These are phyloP conservation scores for Dasypogon diadema DNA, from an alignment of 2,888 invertebrate genomes.

Conservation along the genomic window DNA sequence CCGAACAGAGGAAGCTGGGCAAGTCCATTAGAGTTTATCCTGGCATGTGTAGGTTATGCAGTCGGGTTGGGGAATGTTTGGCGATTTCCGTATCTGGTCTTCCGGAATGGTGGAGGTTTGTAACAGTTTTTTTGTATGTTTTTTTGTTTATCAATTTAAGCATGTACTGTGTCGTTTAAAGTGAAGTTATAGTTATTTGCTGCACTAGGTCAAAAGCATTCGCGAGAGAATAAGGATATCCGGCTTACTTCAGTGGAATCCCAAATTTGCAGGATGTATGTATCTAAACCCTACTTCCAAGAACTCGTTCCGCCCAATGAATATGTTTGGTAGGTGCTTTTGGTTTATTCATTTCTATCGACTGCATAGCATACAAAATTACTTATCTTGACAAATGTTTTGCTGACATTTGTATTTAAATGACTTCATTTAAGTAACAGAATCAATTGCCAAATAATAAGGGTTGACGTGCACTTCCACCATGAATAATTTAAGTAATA, in stretches of 20 bases:
- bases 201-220: too few relatives aligned
- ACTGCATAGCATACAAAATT: background rate
- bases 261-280: too few relatives aligned
- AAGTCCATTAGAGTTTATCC: conserved; percentile 58
- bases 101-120: conserved; percentile 59
- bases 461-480: background rate
- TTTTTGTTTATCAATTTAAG: background rate
- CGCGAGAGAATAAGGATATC: too few relatives aligned
- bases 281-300: too few relatives aligned
- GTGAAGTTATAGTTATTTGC: background rate
- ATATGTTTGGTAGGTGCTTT: too few relatives aligned
- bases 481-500: conserved; percentile 39
- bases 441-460: conserved; percentile 31
- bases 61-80: conserved; percentile 61
- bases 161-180: background rate
- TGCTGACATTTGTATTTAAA: conserved; percentile 42
- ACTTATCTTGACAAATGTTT: conserved; percentile 1
- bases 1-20: conserved; percentile 58
- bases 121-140: conserved; percentile 37
- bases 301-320: too few relatives aligned
- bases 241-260: too few relatives aligned
- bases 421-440: conserved; percentile 34
- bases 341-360: background rate
- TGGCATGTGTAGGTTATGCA: conserved; percentile 60
- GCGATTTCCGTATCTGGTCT: conserved; percentile 60